Conservation (phyloP, 1,140 invertebrate species). For the Lepidostoma basale region DNA sequence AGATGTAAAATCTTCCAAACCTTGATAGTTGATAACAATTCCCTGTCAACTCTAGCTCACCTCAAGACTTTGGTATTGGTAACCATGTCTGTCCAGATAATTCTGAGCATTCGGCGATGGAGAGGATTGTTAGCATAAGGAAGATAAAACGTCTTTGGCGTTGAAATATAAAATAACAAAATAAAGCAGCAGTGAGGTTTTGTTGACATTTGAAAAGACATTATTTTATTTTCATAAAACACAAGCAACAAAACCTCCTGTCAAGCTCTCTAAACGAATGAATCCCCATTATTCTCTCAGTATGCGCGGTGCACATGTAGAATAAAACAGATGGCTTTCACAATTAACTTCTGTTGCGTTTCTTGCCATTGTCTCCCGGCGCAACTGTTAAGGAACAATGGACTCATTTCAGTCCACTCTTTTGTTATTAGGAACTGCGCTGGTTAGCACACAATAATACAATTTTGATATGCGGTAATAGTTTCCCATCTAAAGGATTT, state of each 20-base stretch:
- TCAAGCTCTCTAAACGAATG: conserved; percentile 17
- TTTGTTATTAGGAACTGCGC: conserved; percentile 8
- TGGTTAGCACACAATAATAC: conserved; percentile 25
- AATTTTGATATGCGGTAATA: conserved; percentile 31
- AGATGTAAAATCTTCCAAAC: no score
- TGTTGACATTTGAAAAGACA: no score
- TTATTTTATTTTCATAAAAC: conserved; percentile 8
- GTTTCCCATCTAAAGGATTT: conserved; percentile 5
- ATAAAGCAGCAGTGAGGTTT: no score
- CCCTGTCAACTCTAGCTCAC: no score
- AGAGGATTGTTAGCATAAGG: no score
- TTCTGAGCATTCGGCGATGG: no score
- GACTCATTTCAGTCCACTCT: conserved; percentile 14
- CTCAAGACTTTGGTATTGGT: no score
- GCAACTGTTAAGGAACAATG: conserved; percentile 13
- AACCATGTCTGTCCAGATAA: no score
- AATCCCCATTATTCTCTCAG: conserved; percentile 20
- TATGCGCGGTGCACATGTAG: conserved; percentile 20
- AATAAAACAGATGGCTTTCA: conserved; percentile 18
- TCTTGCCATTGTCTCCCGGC: conserved; percentile 14
- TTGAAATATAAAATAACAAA: no score
- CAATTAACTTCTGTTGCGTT: conserved; percentile 25
- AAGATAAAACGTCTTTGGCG: no score
- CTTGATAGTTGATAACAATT: no score
- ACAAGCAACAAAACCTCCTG: conserved; percentile 12